Evolutionary conservation across 2,888 invertebrate species (phyloP), one percentile per base, ranked within the genome.

Genomic region (Parnassius glacialis): DNA sequence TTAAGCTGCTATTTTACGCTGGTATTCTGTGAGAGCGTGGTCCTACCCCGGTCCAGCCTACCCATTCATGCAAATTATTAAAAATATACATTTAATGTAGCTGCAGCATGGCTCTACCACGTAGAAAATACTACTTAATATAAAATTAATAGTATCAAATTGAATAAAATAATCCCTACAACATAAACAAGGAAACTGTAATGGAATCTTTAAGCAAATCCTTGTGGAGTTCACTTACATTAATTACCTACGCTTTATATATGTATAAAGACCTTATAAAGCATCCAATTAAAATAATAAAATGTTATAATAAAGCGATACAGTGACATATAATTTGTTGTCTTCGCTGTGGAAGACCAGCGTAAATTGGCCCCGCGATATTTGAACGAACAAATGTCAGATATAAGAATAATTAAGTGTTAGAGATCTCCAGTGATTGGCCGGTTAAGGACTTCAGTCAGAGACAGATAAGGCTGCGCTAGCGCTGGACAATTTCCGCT

Each of bases 391-490:
- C 80, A 82, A 80, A 74, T 70, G 70, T 72, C 68, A 67, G 70
- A 70, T 65, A 64, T 66, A 74, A 76, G 73, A 71, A 71, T 69
- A 69, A 72, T 66, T 65, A 68, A 69, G 71, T 65, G 71, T 64
- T 68, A 73, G 72, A 76, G 83, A 75, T 80, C 84, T 76, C 69
- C 62, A 68, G 70, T 72, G 75, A 71, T 76, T 85, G 84, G 85
- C 71, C 72, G 73, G 69, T 56, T 59, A 64, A 66, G 68, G 68
- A 75, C 78, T 83, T 80, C 77, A 77, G 79, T 71, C 71, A 68
- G 70, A 58, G 71, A 79, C 83, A 88, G 87, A 87, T 83, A 80
- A 83, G 81, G 80, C 70, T 73, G 74, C 77, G 78, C 74, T 65
- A 70, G 78, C 79, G 84, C 78, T 74, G 77, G 65, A 64, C 68